Conservation (phyloP, 2,113 vertebrate genomes). For the Phoxinus phoxinus region DNA sequence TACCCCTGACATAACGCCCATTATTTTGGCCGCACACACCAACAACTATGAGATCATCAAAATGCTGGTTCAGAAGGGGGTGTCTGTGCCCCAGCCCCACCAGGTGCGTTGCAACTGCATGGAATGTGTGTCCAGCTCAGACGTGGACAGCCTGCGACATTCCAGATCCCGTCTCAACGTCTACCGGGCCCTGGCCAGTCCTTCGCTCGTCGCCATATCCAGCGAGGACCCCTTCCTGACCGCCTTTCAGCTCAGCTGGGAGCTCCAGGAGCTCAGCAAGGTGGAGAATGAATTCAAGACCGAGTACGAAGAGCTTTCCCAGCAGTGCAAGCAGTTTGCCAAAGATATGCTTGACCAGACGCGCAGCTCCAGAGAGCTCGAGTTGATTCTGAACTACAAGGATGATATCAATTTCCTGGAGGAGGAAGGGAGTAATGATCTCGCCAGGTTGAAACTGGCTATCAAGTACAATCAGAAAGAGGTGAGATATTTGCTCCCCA, state of each 20-base stretch:
- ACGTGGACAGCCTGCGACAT: slow-evolving; percentile 95
- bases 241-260: slow-evolving; percentile 96
- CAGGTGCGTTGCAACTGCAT: slow-evolving; percentile 98
- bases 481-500: slow-evolving; percentile 71
- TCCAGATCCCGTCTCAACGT: slow-evolving; percentile 97
- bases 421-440: slow-evolving; percentile 89
- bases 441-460: slow-evolving; percentile 93
- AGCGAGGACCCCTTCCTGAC: slow-evolving; percentile 98
- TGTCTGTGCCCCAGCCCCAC: slow-evolving; percentile 92
- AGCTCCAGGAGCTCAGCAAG: slow-evolving; percentile 97
- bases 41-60: slow-evolving; percentile 99
- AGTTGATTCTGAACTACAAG: slow-evolving; percentile 97
- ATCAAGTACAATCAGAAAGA: slow-evolving; percentile 99
- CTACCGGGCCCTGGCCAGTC: slow-evolving; percentile 94
- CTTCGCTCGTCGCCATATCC: slow-evolving; percentile 92
- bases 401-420: slow-evolving; percentile 89
- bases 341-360: slow-evolving; percentile 98
- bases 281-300: slow-evolving; percentile 99
- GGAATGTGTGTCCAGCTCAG: slow-evolving; percentile 94
- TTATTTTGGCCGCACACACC: slow-evolving; percentile 97
- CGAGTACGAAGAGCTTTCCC: slow-evolving; percentile 95
- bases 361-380: slow-evolving; percentile 94
- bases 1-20: slow-evolving; percentile 97
- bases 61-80: slow-evolving; percentile 95
- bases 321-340: slow-evolving; percentile 95